phyloP scores from a whole-genome alignment of 1,140 invertebrate genomes.

The Paraescarpia echinospica region DNA sequence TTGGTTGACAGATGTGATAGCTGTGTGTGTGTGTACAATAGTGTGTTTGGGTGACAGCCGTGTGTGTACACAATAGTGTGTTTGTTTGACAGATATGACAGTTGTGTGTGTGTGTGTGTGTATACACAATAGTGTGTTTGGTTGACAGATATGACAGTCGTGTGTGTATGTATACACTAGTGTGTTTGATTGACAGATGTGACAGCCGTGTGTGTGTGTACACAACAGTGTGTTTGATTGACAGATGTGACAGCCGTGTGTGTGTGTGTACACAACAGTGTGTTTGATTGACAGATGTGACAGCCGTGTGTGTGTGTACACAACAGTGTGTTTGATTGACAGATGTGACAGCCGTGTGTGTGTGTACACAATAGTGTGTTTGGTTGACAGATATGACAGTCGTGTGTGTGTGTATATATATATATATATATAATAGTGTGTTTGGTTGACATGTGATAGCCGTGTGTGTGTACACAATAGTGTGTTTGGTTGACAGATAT shows the following conservation, averaged over 20 bases:
- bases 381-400: too few species aligned
- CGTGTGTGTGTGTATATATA: too few species aligned
- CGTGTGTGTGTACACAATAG: too few species aligned
- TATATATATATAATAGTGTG: not conserved
- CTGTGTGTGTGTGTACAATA: too few species aligned
- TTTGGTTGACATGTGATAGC: too few species aligned
- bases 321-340: too few species aligned
- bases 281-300: too few species aligned
- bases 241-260: not conserved
- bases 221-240: conserved; percentile 8
- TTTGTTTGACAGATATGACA: too few species aligned
- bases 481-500: too few species aligned
- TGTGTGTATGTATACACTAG: not conserved
- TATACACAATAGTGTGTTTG: not conserved
- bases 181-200: not conserved
- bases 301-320: too few species aligned
- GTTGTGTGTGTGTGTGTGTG: not conserved
- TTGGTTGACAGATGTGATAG: conserved; percentile 70
- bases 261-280: not conserved
- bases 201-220: not conserved
- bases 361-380: too few species aligned
- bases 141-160: not conserved
- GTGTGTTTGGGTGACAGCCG: conserved; percentile 68
- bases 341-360: too few species aligned
- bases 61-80: conserved; percentile 61